Conservation (phyloP, 1,140 invertebrate genomes). For the Camponotus floridanus region DNA sequence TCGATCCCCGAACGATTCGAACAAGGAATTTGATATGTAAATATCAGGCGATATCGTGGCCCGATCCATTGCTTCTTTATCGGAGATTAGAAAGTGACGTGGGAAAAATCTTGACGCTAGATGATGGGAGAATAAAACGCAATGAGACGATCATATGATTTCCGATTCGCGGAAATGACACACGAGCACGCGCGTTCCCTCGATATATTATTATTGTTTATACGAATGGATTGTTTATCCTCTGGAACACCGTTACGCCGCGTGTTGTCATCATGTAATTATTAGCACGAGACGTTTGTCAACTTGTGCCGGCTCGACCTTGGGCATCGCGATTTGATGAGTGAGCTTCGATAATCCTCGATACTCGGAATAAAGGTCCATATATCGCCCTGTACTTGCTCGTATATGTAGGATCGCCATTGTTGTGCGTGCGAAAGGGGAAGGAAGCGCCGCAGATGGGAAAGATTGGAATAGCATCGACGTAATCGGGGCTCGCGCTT, state of each 20-base stretch:
- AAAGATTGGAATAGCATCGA: slow-evolving; percentile 49
- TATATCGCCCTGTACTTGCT: not conserved
- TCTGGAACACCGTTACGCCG: not conserved
- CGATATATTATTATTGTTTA: slow-evolving; percentile 8
- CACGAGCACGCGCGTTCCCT: not conserved
- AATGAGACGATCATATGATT: too few species aligned
- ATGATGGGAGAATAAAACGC: too few species aligned
- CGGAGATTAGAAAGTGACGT: too few species aligned
- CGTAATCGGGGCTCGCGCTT: slow-evolving; percentile 38
- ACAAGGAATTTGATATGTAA: too few species aligned
- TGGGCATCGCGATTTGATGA: slow-evolving; percentile 52
- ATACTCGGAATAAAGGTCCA: not conserved
- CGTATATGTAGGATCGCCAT: not conserved
- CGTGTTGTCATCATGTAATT: slow-evolving; percentile 35
- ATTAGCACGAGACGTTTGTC: slow-evolving; percentile 8
- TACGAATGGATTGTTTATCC: not conserved
- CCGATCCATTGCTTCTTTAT: too few species aligned
- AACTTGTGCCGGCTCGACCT: slow-evolving; percentile 35
- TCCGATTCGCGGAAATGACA: not conserved
- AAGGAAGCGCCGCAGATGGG: slow-evolving; percentile 41
- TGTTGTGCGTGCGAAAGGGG: slow-evolving; percentile 23
- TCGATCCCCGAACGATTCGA: too few species aligned
- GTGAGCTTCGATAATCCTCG: slow-evolving; percentile 26
- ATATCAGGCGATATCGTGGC: too few species aligned
- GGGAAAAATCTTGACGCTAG: too few species aligned